Conservation (phyloP, 2,888 invertebrate species). For the Drosophila neotestacea region DNA sequence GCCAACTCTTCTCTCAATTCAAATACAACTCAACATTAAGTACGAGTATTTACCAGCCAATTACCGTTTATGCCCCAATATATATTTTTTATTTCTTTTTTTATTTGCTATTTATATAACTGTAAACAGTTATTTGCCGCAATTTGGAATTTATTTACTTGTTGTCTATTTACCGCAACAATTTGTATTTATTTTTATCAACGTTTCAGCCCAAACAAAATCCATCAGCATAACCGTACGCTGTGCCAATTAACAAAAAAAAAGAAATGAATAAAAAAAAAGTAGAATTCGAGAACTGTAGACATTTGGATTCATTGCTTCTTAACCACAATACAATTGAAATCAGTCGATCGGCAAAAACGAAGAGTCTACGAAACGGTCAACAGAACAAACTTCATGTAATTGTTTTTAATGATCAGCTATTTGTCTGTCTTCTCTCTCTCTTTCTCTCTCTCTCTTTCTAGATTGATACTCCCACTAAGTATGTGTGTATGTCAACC, state of each 20-base stretch:
- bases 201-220: slow-evolving; percentile 45
- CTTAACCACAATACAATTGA: slow-evolving; percentile 56
- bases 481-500: slow-evolving; percentile 50
- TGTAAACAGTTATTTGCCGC: slow-evolving; percentile 69
- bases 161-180: slow-evolving; percentile 66
- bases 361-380: slow-evolving; percentile 25
- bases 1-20: not conserved
- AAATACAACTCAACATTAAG: not conserved
- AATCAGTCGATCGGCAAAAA: slow-evolving; percentile 53
- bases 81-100: slow-evolving; percentile 15
- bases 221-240: slow-evolving; percentile 61
- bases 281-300: slow-evolving; percentile 27
- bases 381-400: slow-evolving; percentile 58
- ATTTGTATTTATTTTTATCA: slow-evolving; percentile 60
- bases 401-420: slow-evolving; percentile 72
- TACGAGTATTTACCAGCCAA: slow-evolving; percentile 12
- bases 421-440: slow-evolving; percentile 33
- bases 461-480: slow-evolving; percentile 37
- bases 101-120: slow-evolving; percentile 50
- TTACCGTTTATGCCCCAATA: slow-evolving; percentile 38
- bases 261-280: slow-evolving; percentile 24
- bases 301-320: slow-evolving; percentile 42
- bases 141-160: slow-evolving; percentile 74
- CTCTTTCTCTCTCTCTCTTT: slow-evolving; percentile 10
- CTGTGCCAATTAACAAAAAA: slow-evolving; percentile 60